Base-by-base conservation (phyloP, 2,797 vertebrate genomes). In the Gallinago nigripennis region DNA sequence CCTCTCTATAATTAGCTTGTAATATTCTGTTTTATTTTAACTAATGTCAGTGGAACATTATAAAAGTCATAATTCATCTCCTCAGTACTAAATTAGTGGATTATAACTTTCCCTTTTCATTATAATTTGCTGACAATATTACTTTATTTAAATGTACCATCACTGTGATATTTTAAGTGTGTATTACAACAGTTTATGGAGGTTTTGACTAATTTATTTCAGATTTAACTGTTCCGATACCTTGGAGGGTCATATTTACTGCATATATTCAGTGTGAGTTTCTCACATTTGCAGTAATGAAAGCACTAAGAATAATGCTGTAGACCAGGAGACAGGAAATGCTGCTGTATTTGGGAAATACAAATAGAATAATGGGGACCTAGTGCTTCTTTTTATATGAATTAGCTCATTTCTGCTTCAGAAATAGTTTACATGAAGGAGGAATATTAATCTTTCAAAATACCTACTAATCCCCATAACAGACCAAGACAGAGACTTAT, bases 21-120 rank as follows among this genome's bases (percentile, higher is more conserved):
- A 93, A 96, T 90, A 90, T 33, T 80, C 56, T 50, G 31, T 79
- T 96, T 95, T 91, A 96, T 89, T 95, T 94, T 84, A 94, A 94
- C 33, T 75, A 82, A 88, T 43, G 31, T 30, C 75, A 94, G 46
- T 69, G 79, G 46, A 90, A 69, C 51, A 84, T 92, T 93, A 90
- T 82, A 91, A 61, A 93, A 94, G n/a, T 81, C 54, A 61, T 89
- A 94, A 93, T 86, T 94, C 51, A 95, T 92, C 28, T 89, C 50
- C 46, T 90, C 79, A 66, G 12, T 75, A 69, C 73, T 88, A 92
- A 91, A 88, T 80, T 65, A 69, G 17, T 91, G 41, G 53, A 90
- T 86, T 87, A 75, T 72, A 84, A 81, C 50, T 95, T 94, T 86
- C 82, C 45, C 41, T 86, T 84, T 94, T 90, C 70, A 89, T 93